Percentiles rank a stretch among this genome's conserved stretches.
Evolutionary conservation across 92 coral and sea anemone genomes (phyloP).

Genomic region (Zoanthus sociatus): DNA sequence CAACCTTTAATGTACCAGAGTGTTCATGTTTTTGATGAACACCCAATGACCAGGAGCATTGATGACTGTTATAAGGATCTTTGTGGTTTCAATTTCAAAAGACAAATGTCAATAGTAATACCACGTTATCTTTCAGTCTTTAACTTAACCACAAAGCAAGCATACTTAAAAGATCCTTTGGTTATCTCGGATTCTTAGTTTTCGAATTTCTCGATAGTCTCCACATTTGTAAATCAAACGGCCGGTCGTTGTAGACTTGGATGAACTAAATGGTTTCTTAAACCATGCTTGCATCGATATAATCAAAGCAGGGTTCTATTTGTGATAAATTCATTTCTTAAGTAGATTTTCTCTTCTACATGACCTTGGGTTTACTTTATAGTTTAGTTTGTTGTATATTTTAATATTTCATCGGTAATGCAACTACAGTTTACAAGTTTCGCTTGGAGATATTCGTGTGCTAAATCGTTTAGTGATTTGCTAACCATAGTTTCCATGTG

Average conservation of each 20-base stretch:
- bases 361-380: no score
- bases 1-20: slow-evolving; percentile 98
- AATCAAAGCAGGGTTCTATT: no score
- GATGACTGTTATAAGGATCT: slow-evolving; percentile 84
- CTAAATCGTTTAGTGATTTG: no score
- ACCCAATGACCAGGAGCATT: slow-evolving; percentile 99
- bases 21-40: slow-evolving; percentile 98
- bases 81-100: slow-evolving; percentile 92
- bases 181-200: slow-evolving; percentile 97
- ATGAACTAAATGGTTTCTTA: no score
- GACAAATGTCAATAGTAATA: slow-evolving; percentile 93
- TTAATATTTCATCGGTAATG: no score
- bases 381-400: no score
- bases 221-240: slow-evolving; percentile 99
- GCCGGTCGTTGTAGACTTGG: slow-evolving; percentile 97
- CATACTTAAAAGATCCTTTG: slow-evolving; percentile 97
- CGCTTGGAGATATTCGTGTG: no score
- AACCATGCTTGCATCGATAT: no score
- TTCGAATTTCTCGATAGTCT: slow-evolving; percentile 94
- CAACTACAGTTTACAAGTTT: no score
- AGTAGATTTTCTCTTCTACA: no score
- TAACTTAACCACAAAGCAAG: slow-evolving; percentile 97
- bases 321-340: no score
- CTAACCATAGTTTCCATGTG: no score
- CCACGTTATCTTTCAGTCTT: slow-evolving; percentile 98